Evolutionary conservation across 2,113 vertebrate species (phyloP), one percentile per base, ranked within the genome.

Genomic region (Terrapene triunguis): DNA sequence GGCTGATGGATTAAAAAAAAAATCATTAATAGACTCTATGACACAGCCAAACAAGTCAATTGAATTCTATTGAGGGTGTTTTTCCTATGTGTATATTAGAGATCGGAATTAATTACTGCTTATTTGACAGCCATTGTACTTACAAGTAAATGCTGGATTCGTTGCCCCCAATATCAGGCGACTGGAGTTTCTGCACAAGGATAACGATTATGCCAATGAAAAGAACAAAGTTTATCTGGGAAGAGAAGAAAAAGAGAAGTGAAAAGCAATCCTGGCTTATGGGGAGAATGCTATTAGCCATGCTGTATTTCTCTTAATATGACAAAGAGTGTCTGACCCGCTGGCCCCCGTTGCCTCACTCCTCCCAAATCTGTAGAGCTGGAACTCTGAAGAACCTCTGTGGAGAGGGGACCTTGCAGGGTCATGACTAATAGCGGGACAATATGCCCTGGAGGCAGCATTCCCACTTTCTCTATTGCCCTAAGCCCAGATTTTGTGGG

Each of bases 91-190:
- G 97, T 96, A 97, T 92, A 93, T 95, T 94, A 94, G 62, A 90
- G 78, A 78, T 72, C n/a, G 87, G 82, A 95, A 86, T 51, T 85
- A 54, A 86, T 83, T 54, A 59, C 48, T 96, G 72, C 13, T 95
- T 89, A 48, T 59, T 88, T 76, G 44, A 88, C 48, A 57, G 51
- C 38, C 32, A 3, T 38, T 92, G 90, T 97, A 99, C 99, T 99
- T 99, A 99, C 99, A 99, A 99, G 96, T 99, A 99, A 98, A 99
- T 99, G 98, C 99, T 99, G 72, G 99, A 99, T 92, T 99, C 99
- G 1, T 99, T 99, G 86, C 99, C 99, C 76, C 99, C 99, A 0
- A 99, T 99, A 91, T 99, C 99, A 72, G 99, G 99, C 1, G 99
- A 99, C 97, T 99, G 99, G 57, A 99, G 98, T 96, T 99, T 99